Base-by-base conservation (phyloP, 2,797 vertebrate genomes). In the Etheostoma perlongum region DNA sequence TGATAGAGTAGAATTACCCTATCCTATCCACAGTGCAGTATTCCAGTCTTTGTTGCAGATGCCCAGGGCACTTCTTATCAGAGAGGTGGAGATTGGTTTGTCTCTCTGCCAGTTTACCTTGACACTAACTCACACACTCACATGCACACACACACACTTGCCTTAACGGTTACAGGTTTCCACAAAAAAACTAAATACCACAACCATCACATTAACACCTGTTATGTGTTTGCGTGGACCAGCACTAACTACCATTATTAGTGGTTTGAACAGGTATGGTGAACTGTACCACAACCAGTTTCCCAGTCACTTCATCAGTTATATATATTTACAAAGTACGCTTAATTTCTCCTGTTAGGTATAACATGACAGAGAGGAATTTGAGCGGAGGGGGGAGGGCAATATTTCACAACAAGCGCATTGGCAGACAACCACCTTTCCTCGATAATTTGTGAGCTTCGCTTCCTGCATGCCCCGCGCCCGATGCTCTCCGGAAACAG, bases 371-470 rank as follows among this genome's bases (percentile, higher is more conserved):
- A 72, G 86, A 88, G 81, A 90, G 81, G 78, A 86, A 90, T 88
- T 86, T 76, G 81, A 88, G 83, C 46, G 27, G 46, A n/a, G 76
- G 72, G 70, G 85, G 58, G 72, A 15, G 69, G 73, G 84, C 44
- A 72, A 79, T 82, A 88, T 88, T 91, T 94, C 93, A 91, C 93
- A 93, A 87, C 89, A 86, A 83, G 83, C 87, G 53, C 84, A 80
- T 84, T 95, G 93, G 92, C 92, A 93, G 93, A 93, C 94, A 93
- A 93, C 90, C 92, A 94, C 92, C 94, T 94, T 95, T 95, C 91
- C 91, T 86, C 78, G 81, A 92, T 93, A 93, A 95, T 93, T 93
- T 93, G 94, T 88, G 89, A 92, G 91, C 81, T 89, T 85, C 59
- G 91, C 92, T 95, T 95, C 95, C 95, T 95, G 90, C 81, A 53